A percentile compares a stretch with the other conserved stretches of the same genome.
Evolutionary conservation across 2,888 invertebrate species (phyloP).

Genomic region (Agapostemon virescens): DNA sequence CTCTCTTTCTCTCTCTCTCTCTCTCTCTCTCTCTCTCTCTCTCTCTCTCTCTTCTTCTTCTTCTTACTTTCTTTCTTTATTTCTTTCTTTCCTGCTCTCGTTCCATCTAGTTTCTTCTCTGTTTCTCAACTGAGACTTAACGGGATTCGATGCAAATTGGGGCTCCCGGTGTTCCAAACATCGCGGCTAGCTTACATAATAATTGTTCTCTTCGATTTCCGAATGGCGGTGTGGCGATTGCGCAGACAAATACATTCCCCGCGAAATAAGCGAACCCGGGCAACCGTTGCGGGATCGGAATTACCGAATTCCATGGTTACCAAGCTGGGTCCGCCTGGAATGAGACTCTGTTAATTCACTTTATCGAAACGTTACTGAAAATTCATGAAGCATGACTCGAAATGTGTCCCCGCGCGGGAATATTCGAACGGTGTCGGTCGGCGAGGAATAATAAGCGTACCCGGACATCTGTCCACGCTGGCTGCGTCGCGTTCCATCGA

Average conservation of each 20-base stretch:
- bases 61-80: too few species aligned
- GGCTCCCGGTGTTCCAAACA: conserved; percentile 45
- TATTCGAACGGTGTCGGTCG: conserved; percentile 32
- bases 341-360: conserved; percentile 72
- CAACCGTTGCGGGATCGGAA: conserved; percentile 25
- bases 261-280: conserved; percentile 59
- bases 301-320: conserved; percentile 27
- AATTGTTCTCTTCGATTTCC: conserved; percentile 59
- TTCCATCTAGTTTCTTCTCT: not conserved
- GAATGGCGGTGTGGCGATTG: conserved; percentile 41
- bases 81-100: too few species aligned
- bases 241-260: conserved; percentile 59
- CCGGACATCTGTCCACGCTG: conserved; percentile 21
- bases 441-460: conserved; percentile 46
- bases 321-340: conserved; percentile 69
- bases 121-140: conserved; percentile 18
- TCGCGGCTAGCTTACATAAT: conserved; percentile 62
- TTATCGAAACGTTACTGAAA: conserved; percentile 50
- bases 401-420: conserved; percentile 18
- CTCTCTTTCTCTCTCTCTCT: not conserved
- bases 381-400: conserved; percentile 20
- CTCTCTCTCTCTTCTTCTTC: not conserved
- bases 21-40: not conserved
- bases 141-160: conserved; percentile 50
- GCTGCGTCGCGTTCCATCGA: conserved; percentile 29